Conservation (phyloP, 2,888 invertebrate genomes). For the Halictus ligatus region DNA sequence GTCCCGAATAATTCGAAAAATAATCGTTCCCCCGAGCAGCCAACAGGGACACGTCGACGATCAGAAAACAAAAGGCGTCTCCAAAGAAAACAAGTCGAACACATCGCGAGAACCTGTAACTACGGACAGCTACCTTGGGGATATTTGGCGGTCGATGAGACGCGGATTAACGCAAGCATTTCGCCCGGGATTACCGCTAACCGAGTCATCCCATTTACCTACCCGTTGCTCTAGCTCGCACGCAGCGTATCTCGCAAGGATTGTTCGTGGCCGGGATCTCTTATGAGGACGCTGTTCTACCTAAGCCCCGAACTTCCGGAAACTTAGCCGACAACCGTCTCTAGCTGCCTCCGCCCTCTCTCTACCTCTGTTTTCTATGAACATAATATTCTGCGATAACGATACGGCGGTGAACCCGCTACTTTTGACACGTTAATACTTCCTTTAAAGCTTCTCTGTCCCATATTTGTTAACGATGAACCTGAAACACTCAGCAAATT, state of each 20-base stretch:
- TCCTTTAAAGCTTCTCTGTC: background rate
- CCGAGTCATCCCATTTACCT: slow-evolving; percentile 13
- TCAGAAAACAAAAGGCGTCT: slow-evolving; percentile 15
- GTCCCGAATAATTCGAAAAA: background rate
- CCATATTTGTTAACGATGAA: background rate
- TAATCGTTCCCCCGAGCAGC: background rate
- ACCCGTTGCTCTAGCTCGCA: slow-evolving; percentile 13
- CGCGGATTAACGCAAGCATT: slow-evolving; percentile 9
- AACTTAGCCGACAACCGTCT: background rate
- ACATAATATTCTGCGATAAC: slow-evolving; percentile 2
- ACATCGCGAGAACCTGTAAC: background rate
- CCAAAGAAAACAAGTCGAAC: background rate
- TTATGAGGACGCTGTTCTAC: background rate
- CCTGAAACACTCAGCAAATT: background rate
- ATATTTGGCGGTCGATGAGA: slow-evolving; percentile 2
- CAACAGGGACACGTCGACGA: slow-evolving; percentile 12
- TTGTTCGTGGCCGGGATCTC: slow-evolving; percentile 5
- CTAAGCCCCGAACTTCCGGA: slow-evolving; percentile 2
- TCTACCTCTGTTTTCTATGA: background rate
- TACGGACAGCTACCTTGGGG: background rate
- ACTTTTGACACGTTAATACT: background rate
- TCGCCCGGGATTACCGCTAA: background rate
- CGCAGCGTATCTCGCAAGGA: slow-evolving; percentile 6
- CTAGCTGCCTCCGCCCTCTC: background rate
- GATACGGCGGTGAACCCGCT: background rate